Base-by-base conservation (phyloP, 1,140 invertebrate genomes). In the Odontomachus brunneus region DNA sequence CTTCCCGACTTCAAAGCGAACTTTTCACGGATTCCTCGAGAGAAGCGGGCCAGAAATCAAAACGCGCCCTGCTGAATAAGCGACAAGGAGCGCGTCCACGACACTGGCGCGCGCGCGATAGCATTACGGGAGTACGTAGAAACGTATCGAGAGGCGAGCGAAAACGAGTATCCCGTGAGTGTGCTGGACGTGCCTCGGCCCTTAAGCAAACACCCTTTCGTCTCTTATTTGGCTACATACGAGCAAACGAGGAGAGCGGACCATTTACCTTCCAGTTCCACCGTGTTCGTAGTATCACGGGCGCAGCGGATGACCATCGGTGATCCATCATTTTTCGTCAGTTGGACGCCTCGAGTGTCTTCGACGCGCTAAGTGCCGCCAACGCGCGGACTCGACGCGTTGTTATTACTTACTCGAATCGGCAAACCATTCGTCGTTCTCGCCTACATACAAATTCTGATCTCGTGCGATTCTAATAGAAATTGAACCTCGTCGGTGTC, bases 171-270 rank as follows among this genome's bases (percentile, higher is more conserved):
- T 76, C 51, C 73, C 49, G 73, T 74, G 63, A 60, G 60, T 88
- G 57, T 62, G 62, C 59, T 82, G 86, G 49, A 89, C 88, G 89
- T 90, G 89, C 83, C 63, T 80, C 71, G 82, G 67, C 81, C 74
- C 86, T 89, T 88, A 85, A 89, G 73, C 80, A 89, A 90, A 90
- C 84, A 90, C 63, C 66, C 67, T 74, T 81, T 59, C 82, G 62
- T 78, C 78, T 73, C 53, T 80, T 90, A 90, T 90, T 90, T 90
- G 88, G 86, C 82, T 89, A 89, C 86, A 89, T 86, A 84, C 73
- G 69, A 51, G 65, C 73, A 65, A 82, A 78, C 81, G 51, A 71
- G 78, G 33, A 84, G 71, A 81, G 63, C 62, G 62, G 72, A 65
- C 82, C 72, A 85, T 84, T 87, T 87, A 81, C 85, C 60, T 89